These are phyloP conservation scores for Arbacia lixula DNA, from an alignment of 53 echinoderm and acorn worm species.

Conservation along the genomic window DNA sequence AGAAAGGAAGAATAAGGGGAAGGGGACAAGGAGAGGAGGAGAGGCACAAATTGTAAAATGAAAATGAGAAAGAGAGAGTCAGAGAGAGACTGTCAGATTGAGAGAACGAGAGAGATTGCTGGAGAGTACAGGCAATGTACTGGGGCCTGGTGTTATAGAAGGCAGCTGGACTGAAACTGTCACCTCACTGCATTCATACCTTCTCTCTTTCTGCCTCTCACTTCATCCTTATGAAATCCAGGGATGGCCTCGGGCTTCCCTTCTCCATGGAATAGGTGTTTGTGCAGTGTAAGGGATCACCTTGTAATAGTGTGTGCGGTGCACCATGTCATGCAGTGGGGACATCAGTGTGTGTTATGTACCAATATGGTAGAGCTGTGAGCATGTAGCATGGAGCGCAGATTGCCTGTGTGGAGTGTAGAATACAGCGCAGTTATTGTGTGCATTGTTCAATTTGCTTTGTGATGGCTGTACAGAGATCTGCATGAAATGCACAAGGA, in stretches of 20 bases:
- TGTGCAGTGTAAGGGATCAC: conserved; percentile 41
- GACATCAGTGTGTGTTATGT: too few species aligned
- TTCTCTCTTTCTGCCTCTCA: background rate
- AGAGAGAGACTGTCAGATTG: background rate
- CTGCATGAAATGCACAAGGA: too few species aligned
- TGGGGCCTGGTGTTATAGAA: background rate
- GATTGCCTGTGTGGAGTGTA: too few species aligned
- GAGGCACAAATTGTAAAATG: background rate
- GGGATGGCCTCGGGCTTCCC: conserved; percentile 17
- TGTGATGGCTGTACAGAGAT: too few species aligned
- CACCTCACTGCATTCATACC: background rate
- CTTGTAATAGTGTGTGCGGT: too few species aligned
- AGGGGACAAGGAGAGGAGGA: background rate
- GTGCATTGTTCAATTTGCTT: too few species aligned
- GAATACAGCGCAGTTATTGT: too few species aligned
- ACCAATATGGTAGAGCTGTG: too few species aligned
- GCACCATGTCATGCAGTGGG: too few species aligned
- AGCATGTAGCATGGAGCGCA: too few species aligned
- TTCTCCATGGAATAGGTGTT: conserved; percentile 3
- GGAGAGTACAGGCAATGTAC: background rate
- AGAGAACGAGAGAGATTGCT: conserved; percentile 1
- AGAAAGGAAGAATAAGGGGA: too few species aligned
- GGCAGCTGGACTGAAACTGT: conserved; percentile 35
- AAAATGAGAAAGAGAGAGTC: background rate
- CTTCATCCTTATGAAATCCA: conserved; percentile 19